A percentile compares a stretch with the other conserved stretches of the same genome.
Conservation (phyloP, 2,797 vertebrate species). For the Pseudocheirus occidentalis region DNA sequence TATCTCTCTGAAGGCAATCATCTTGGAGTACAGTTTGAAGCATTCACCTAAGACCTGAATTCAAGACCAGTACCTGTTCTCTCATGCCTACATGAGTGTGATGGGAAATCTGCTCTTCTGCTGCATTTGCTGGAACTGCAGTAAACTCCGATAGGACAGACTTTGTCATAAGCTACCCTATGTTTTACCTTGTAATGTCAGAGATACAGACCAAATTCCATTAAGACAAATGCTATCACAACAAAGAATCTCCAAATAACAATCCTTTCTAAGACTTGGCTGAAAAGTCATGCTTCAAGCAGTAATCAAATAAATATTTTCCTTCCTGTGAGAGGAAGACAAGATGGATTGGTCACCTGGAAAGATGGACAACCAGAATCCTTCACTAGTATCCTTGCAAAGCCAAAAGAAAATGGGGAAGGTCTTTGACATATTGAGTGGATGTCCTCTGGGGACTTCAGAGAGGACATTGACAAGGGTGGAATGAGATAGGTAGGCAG, state of each 20-base stretch:
- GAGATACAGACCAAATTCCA: slow-evolving; percentile 42
- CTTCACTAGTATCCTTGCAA: neutral
- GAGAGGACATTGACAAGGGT: neutral
- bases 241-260: neutral
- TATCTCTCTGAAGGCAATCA: neutral
- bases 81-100: neutral
- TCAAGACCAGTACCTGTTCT: neutral
- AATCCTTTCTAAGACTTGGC: neutral
- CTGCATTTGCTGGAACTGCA: slow-evolving; percentile 4
- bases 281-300: neutral
- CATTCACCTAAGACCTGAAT: neutral
- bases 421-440: neutral
- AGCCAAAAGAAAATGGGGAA: neutral
- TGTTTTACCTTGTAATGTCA: neutral
- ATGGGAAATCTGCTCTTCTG: slow-evolving; percentile 32
- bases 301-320: slow-evolving; percentile 25
- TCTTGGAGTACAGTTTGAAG: neutral
- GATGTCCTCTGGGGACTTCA: neutral
- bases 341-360: neutral
- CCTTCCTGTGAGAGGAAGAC: neutral
- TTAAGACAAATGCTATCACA: neutral
- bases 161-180: neutral
- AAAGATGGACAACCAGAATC: neutral
- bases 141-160: neutral
- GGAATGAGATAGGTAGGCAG: neutral